Base-by-base conservation (phyloP, 2,113 vertebrate species). In the Tachysurus vachellii region DNA sequence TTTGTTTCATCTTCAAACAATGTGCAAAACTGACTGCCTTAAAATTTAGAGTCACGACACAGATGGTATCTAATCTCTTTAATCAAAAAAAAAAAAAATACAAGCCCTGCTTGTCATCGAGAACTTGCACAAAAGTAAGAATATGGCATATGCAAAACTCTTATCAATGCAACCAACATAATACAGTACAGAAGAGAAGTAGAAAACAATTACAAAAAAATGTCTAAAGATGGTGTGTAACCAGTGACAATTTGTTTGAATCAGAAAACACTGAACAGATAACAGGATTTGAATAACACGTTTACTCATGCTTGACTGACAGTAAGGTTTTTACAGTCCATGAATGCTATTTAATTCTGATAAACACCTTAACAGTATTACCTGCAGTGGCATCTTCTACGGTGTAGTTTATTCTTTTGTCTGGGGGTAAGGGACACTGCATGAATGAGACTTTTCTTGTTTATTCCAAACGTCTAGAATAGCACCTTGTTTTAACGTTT, bases 71-170 rank as follows among this genome's bases (percentile, higher is more conserved):
- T 53, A 21, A 86, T 61, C 54, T 64, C 26, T 73, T 88, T 90
- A 80, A 66, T 83, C 14, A 86, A 71, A 82, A 50, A 73, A 42
- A 47, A 82, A 85, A 88, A 36, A 36, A 36, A 1, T 36, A 36
- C 80, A 88, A 86, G 81, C 36, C 80, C 84, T 28, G 89, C 83
- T 87, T 88, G 84, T 87, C 59, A 28, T 16, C 11, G 64, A 71
- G 9, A 86, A 64, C 26, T 23, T 47, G 59, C 44, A 86, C 71
- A 76, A 10, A 28, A 81, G 53, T 68, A 53, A 4, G 59, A 79
- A 56, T 17, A 42, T 4, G n/a, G 23, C 16, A 42, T 19, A 57
- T 44, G 64, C 47, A 57, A 79, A n/a, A 54, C 42, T 42, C 4
- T 13, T 1, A 57, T 5, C 11, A 70, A 80, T 61, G 42, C 23